These are phyloP conservation scores for Drosophila hamatofila DNA, from an alignment of 2,888 invertebrate genomes.

Conservation along the genomic window DNA sequence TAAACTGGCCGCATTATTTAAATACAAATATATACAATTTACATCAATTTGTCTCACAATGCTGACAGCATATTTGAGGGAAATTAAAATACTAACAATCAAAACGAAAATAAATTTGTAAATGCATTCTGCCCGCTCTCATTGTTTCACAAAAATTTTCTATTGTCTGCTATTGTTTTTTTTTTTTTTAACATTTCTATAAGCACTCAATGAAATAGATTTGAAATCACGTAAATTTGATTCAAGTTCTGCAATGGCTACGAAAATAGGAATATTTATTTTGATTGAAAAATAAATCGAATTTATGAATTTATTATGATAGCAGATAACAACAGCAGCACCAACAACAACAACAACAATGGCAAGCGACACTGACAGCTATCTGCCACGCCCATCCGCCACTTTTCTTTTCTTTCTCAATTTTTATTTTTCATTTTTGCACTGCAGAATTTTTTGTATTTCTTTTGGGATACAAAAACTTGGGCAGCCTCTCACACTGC, in stretches of 20 bases:
- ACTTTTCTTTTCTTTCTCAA: neutral
- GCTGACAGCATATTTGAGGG: neutral
- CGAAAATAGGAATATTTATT: constrained; percentile 67
- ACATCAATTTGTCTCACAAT: neutral
- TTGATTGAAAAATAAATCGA: constrained; percentile 84
- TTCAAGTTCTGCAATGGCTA: constrained; percentile 32
- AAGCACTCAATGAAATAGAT: constrained; percentile 36
- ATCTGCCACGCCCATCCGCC: constrained; percentile 14
- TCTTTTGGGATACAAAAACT: constrained; percentile 25
- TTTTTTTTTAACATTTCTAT: neutral
- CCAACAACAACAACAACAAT: constrained; percentile 70
- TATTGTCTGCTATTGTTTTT: too few species aligned
- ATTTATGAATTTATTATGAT: constrained; percentile 83
- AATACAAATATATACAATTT: too few species aligned
- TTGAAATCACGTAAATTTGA: constrained; percentile 46
- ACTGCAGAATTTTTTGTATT: constrained; percentile 19
- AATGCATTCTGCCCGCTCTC: neutral
- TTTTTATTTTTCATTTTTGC: constrained; percentile 27
- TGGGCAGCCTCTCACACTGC: constrained; percentile 12
- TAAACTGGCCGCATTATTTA: neutral
- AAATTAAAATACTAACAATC: neutral
- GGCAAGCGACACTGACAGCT: constrained; percentile 51
- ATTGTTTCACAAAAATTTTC: neutral
- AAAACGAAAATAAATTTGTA: too few species aligned
- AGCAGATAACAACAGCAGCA: constrained; percentile 45